A percentile compares a stretch with the other conserved stretches of the same genome.
Conservation (phyloP, 2,113 vertebrate genomes). For the Aspiorhynchus laticeps region DNA sequence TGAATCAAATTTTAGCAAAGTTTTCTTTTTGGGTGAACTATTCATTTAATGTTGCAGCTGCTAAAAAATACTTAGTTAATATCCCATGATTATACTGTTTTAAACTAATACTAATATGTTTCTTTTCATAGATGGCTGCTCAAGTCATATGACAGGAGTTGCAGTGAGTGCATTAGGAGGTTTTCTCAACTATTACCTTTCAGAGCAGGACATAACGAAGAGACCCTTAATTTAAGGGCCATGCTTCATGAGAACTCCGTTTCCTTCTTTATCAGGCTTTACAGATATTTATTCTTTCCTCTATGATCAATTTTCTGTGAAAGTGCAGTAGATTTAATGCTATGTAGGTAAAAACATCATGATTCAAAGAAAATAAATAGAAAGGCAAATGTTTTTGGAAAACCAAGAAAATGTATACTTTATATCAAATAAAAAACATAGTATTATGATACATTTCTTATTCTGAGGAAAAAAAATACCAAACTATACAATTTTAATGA, state of each 20-base stretch:
- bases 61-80: background rate
- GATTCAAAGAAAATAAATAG: background rate
- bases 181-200: constrained; percentile 77
- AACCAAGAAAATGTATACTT: background rate
- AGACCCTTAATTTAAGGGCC: constrained; percentile 72
- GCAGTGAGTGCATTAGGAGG: constrained; percentile 78
- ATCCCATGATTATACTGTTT: background rate
- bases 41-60: background rate
- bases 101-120: background rate
- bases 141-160: constrained; percentile 80
- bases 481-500: constrained; percentile 24
- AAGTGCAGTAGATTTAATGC: background rate
- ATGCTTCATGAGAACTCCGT: background rate
- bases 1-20: background rate
- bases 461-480: constrained; percentile 55
- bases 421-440: background rate
- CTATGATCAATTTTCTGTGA: background rate
- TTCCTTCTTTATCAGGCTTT: background rate
- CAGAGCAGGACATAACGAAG: constrained; percentile 81
- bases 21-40: background rate
- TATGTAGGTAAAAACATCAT: background rate
- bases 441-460: constrained; percentile 18
- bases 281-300: background rate
- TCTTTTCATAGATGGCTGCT: constrained; percentile 74
- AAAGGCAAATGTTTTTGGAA: too few relatives aligned